Conservation (phyloP, 2,797 vertebrate genomes). For the Tamandua tetradactyla region DNA sequence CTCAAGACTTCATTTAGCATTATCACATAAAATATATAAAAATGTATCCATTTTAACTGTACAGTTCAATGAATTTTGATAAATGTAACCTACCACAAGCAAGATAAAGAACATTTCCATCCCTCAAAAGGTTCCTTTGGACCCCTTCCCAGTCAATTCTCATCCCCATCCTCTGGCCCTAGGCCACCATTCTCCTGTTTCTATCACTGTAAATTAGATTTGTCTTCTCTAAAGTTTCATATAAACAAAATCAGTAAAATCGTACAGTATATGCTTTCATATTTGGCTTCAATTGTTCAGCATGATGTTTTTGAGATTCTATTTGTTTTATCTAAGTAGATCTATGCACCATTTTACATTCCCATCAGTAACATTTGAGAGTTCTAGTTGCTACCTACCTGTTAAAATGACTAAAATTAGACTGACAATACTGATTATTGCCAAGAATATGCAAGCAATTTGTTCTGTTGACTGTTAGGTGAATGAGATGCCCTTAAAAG, state of each 20-base stretch:
- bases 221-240: neutral
- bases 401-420: neutral
- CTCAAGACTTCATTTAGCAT: too few relatives aligned
- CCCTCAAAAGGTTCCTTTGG: neutral
- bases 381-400: neutral
- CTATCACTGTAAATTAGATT: neutral
- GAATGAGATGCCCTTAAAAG: neutral
- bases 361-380: neutral
- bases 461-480: neutral
- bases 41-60: neutral
- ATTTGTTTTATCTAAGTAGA: too few relatives aligned
- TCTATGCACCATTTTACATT: neutral
- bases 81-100: neutral
- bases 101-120: neutral
- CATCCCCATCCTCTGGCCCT: neutral
- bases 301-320: neutral
- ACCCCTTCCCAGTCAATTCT: neutral
- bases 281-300: neutral
- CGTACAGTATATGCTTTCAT: neutral
- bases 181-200: neutral
- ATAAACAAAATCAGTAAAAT: too few relatives aligned
- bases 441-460: neutral
- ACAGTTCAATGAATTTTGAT: neutral
- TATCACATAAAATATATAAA: neutral
- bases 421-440: neutral